Evolutionary conservation across 2,888 invertebrate species (phyloP), one percentile per base, ranked within the genome.

Genomic region (Galerucella nymphaeae): DNA sequence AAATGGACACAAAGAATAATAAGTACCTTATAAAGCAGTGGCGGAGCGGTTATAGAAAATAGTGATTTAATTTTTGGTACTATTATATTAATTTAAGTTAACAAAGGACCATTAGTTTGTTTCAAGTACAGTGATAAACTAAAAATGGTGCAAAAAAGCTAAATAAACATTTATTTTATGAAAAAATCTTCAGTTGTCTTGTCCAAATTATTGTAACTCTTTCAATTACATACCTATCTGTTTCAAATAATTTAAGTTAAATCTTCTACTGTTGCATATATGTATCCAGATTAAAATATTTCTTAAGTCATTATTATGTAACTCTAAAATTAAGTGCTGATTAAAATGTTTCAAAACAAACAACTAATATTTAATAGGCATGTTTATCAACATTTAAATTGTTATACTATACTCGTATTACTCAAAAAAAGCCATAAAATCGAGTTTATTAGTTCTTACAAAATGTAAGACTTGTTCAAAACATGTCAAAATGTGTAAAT

Each of bases 1-100:
- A 62, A 62, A 62, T 62, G 38, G 61, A 62, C 13, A 62, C 61
- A 42, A 62, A 62, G 61, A 62, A 62, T 62, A 62, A 62, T 62
- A 62, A 62, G 61, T 62, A 62, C 42, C 61, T 62, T 20, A 42
- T 42, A 41, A 62, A n/a, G 18, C 61, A 62, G 61, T 42, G 61
- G 16, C 61, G 61, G 30, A 58, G 30, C 14, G 18, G 2, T 45
- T 45, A 5, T 45, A 4, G 45, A 45, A 45, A 14, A 13, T 45
- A 38, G 6, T 38, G 30, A 38, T 38, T 38, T 8, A 1, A 45
- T 14, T 45, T 45, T 45, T 45, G n/a, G n/a, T n/a, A n/a, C 2
- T 14, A 13, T 45, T 4, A 45, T 13, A 13, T 11, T 45, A 13
- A 13, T 4, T n/a, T 3, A 45, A 45, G 14, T 45, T 4, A 45